Evolutionary conservation across 64 coral and sea anemone species (phyloP).

Genomic region (Cladopsammia gracilis): DNA sequence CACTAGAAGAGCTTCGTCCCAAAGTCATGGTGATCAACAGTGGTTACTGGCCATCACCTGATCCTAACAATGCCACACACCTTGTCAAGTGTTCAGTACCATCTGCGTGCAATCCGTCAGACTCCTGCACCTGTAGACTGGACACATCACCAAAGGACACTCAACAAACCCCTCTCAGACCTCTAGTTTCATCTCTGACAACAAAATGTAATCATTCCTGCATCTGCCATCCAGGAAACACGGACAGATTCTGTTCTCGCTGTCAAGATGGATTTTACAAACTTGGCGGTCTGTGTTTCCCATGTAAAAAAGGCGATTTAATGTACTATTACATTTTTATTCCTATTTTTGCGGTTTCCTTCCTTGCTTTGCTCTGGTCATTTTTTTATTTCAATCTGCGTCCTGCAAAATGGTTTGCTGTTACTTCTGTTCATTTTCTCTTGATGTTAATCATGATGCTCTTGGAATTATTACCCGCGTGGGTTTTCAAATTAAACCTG

Average conservation of each 20-base stretch:
- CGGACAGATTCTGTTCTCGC: constrained; percentile 15
- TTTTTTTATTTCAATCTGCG: neutral
- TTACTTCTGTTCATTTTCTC: neutral
- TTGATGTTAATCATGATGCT: neutral
- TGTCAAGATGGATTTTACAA: constrained; percentile 7
- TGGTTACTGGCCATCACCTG: constrained; percentile 65
- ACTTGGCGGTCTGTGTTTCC: neutral
- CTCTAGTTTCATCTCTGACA: neutral
- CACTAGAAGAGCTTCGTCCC: neutral
- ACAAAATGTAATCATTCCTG: constrained; percentile 3
- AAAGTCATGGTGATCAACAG: constrained; percentile 5
- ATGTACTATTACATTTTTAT: neutral
- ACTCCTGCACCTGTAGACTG: neutral
- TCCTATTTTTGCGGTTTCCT: neutral
- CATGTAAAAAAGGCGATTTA: neutral
- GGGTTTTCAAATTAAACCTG: constrained; percentile 52
- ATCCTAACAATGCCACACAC: constrained; percentile 38
- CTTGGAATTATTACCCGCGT: constrained; percentile 42
- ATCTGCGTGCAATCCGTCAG: neutral
- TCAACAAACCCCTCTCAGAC: neutral
- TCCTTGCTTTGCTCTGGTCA: constrained; percentile 6
- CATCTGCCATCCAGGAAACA: constrained; percentile 15
- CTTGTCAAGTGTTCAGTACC: constrained; percentile 16
- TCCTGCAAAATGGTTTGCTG: constrained; percentile 17
- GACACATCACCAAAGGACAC: neutral